Conservation (phyloP, 2,888 invertebrate genomes). For the Drosophila crucigera region DNA sequence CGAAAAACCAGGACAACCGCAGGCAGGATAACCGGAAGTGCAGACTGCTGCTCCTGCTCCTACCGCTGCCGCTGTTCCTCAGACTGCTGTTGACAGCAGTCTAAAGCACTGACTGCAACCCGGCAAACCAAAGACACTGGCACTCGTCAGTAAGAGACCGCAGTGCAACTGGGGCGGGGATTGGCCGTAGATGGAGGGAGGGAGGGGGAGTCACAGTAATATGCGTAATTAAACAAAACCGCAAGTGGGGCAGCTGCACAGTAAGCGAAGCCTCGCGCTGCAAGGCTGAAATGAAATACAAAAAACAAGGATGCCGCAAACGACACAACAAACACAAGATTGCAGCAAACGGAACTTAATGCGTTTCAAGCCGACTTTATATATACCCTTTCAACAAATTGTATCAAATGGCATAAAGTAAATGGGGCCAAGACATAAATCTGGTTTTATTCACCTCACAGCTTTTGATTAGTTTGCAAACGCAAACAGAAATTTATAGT, state of each 20-base stretch:
- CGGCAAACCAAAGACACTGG: constrained; percentile 60
- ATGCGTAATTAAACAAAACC: constrained; percentile 82
- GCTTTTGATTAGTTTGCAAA: not conserved
- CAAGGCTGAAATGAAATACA: constrained; percentile 13
- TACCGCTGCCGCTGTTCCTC: constrained; percentile 26
- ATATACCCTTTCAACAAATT: constrained; percentile 6
- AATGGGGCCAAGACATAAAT: not conserved
- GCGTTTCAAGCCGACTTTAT: not conserved
- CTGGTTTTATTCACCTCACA: not conserved
- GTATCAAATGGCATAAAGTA: not conserved
- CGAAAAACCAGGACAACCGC: constrained; percentile 62
- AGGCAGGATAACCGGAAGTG: constrained; percentile 57
- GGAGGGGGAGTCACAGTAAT: constrained; percentile 52
- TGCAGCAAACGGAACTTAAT: constrained; percentile 17
- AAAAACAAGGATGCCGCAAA: constrained; percentile 49
- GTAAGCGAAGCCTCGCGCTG: constrained; percentile 36
- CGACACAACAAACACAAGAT: constrained; percentile 51
- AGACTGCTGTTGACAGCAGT: constrained; percentile 64
- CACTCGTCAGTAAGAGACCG: constrained; percentile 61
- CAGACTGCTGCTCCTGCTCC: constrained; percentile 12
- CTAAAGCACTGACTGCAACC: constrained; percentile 25
- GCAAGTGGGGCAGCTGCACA: constrained; percentile 67
- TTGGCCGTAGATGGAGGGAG: not conserved
- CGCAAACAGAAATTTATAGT: not conserved
- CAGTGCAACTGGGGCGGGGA: constrained; percentile 42